phyloP scores from a whole-genome alignment of 2,888 invertebrate species.

The Eremobia ochroleuca region DNA sequence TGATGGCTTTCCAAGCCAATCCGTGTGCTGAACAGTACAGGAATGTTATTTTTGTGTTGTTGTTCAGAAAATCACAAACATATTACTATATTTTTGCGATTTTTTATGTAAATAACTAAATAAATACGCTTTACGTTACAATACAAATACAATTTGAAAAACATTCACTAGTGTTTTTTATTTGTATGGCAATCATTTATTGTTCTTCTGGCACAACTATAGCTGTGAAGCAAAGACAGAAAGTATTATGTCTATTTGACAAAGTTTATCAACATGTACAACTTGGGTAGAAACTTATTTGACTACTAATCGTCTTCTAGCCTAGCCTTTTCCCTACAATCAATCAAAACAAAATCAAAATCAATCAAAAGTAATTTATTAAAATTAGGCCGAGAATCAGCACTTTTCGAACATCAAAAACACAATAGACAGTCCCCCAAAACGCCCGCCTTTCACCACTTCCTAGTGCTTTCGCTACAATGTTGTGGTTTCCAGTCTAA shows the following conservation, averaged over 20 bases:
- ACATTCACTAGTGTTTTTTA: background rate
- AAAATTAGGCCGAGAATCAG: too few relatives aligned
- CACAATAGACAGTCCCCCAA: too few relatives aligned
- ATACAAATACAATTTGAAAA: background rate
- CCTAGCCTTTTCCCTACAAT: too few relatives aligned
- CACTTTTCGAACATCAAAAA: too few relatives aligned
- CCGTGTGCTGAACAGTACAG: background rate
- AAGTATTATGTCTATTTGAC: background rate
- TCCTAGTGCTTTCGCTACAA: too few relatives aligned
- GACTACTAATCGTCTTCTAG: too few relatives aligned
- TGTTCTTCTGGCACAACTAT: background rate
- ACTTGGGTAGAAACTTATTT: background rate
- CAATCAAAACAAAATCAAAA: too few relatives aligned
- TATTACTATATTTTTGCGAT: background rate
- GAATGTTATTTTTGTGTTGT: background rate
- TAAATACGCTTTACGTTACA: background rate
- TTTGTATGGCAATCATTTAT: background rate
- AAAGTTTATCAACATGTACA: background rate
- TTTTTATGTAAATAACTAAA: background rate
- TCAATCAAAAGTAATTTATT: too few relatives aligned
- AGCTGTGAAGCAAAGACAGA: background rate
- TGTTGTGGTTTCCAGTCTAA: too few relatives aligned
- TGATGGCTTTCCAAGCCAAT: background rate
- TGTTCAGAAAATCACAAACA: background rate
- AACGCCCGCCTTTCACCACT: too few relatives aligned